Evolutionary conservation across 2,888 invertebrate genomes (phyloP), one percentile per base, ranked within the genome.

Genomic region (Actias luna): DNA sequence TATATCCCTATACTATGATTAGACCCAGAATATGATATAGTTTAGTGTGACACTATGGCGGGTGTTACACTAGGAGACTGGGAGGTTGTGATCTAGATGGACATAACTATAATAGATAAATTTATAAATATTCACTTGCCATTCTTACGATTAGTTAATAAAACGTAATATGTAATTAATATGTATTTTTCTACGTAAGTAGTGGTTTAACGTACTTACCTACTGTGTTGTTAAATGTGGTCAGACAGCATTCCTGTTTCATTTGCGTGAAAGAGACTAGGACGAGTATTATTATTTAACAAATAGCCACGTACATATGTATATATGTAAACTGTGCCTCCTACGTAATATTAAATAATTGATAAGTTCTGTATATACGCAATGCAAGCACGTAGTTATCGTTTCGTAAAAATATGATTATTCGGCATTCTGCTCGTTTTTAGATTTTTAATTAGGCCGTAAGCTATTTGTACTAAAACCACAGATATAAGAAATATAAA

Each of bases 231-330:
- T 39, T 59, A 36, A 39, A 36, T 36, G 77, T 69, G 67, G 78
- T 73, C 72, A 60, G 64, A 68, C 75, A 70, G 73, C 80, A 82
- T 82, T 82, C 79, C 78, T 69, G 69, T 69, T 70, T 71, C 75
- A 78, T 79, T 81, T 77, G 76, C 77, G 65, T 68, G 63, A 65
- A 55, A n/a, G 55, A 55, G 27, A 55, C 55, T 55, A 55, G 29
- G 55, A 55, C 55, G 55, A 29, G 52, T 68, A 66, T 68, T 72
- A 18, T 63, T 65, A 61, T 27, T 42, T 69, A 64, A 46, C 50
- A 25, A 62, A 62, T 50, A 42, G 35, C 62, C 14, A 31, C n/a
- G 42, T 62, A 55, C 58, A 35, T 27, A 18, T 29, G 27, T 22
- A 12, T 50, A 5, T 50, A 50, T 50, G 46, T 50, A 25, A 50